Evolutionary conservation across 2,797 vertebrate species (phyloP).

Genomic region (Falco cherrug): DNA sequence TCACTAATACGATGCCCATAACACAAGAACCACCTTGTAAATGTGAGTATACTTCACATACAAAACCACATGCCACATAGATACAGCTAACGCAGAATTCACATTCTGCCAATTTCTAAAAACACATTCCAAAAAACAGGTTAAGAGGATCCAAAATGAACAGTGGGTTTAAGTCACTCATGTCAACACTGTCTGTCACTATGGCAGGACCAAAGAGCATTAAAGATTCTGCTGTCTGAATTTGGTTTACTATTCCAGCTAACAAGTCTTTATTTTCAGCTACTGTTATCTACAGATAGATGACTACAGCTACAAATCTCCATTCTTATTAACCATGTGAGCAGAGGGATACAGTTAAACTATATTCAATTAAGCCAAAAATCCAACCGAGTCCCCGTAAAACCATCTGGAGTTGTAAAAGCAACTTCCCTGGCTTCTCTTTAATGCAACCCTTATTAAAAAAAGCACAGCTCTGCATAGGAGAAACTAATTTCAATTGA

Average conservation of each 20-base stretch:
- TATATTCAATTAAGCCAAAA: not conserved
- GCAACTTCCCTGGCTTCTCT: not conserved
- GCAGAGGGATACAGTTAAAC: not conserved
- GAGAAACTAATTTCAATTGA: not conserved
- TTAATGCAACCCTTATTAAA: not conserved
- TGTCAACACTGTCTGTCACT: not conserved
- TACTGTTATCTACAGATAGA: not conserved
- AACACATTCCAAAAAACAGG: not conserved
- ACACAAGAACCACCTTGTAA: not conserved
- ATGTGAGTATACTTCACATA: not conserved
- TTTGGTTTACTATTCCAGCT: not conserved
- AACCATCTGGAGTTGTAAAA: not conserved
- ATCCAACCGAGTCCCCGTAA: not conserved
- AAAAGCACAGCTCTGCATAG: not conserved
- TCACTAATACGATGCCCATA: fast-evolving
- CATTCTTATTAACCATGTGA: not conserved
- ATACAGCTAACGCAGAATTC: not conserved
- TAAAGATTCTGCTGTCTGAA: not conserved
- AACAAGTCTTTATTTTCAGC: constrained; percentile 22
- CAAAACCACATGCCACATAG: not conserved
- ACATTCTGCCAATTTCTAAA: not conserved
- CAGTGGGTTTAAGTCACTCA: not conserved
- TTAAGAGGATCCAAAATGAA: not conserved
- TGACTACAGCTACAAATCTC: not conserved
- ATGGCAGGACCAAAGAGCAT: constrained; percentile 8